Base-by-base conservation (phyloP, 2,113 vertebrate genomes). In the Lamprologus ornatipinnis region DNA sequence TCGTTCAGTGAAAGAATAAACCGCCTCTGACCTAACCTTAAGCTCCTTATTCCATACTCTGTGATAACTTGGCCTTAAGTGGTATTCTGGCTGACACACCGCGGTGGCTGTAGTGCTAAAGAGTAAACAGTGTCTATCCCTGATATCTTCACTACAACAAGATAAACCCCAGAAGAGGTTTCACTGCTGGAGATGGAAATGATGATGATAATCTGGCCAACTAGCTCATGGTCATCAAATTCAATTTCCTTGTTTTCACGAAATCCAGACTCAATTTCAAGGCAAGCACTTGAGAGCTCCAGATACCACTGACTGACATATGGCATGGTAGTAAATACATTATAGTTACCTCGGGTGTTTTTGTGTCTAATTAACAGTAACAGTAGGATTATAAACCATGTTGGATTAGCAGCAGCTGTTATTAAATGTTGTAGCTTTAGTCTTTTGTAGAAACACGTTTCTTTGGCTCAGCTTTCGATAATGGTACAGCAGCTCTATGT, bases 381-480 rank as follows among this genome's bases (percentile, higher is more conserved):
- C 26, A 60, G 57, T 60, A 60, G 57, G 57, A 60, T 60, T 60
- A 1, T 33, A 6, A 60, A 4, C 57, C 28, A 60, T 60, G 28
- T 60, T 60, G 15, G 57, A 33, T 60, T 33, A 33, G 28, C 28
- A 60, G 57, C 28, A 60, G 57, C 28, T 33, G 0, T 33, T 60
- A 60, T 33, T 33, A 60, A 60, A 60, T 60, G 9, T 33, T 60
- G 2, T 33, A 33, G 58, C 28, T 60, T 60, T 60, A 33, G 58
- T 60, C 28, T 33, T 60, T 60, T 60, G 28, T 10, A 60, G 28
- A 33, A 60, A 60, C 57, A 31, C 0, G 0, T 60, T 33, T 60
- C 57, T 0, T 60, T 60, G 28, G 15, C 28, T 17, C 57, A 31
- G 28, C 57, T 60, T 60, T 3, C 3, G 0, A 33, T 60, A 60